A percentile compares a stretch with the other conserved stretches of the same genome.
These are phyloP conservation scores for Pyrgus malvae DNA, from an alignment of 2,888 invertebrate genomes.

Conservation along the genomic window DNA sequence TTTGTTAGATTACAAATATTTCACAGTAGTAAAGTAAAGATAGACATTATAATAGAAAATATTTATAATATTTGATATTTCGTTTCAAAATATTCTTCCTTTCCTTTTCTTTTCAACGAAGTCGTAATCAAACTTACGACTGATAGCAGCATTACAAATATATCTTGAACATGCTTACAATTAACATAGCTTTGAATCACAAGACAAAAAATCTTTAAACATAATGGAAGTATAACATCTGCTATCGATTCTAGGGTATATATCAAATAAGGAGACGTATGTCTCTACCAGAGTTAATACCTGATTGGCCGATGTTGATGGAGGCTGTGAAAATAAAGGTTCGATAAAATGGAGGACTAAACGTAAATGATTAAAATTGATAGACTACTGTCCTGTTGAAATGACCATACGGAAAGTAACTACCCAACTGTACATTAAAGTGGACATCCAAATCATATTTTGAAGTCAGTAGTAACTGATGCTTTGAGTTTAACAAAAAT, in stretches of 20 bases:
- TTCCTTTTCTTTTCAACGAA: slow-evolving; percentile 3
- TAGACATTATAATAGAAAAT: too few species aligned
- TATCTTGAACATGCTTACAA: slow-evolving; percentile 32
- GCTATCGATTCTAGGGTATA: slow-evolving; percentile 83
- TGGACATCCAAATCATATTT: too few species aligned
- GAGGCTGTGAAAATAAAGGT: slow-evolving; percentile 85
- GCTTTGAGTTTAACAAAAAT: not conserved
- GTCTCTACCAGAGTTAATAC: slow-evolving; percentile 87
- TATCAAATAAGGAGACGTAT: slow-evolving; percentile 86
- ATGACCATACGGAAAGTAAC: slow-evolving; percentile 23
- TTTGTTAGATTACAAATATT: too few species aligned
- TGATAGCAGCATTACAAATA: not conserved
- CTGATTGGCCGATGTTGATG: slow-evolving; percentile 89
- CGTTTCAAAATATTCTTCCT: not conserved
- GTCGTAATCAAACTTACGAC: slow-evolving; percentile 23
- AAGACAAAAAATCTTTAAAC: slow-evolving; percentile 4
- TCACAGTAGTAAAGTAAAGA: too few species aligned
- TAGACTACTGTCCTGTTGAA: slow-evolving; percentile 52
- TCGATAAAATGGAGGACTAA: slow-evolving; percentile 78
- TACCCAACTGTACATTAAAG: too few species aligned
- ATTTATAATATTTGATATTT: not conserved
- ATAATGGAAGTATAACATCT: slow-evolving; percentile 51
- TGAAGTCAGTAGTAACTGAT: too few species aligned
- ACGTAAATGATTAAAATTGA: slow-evolving; percentile 50
- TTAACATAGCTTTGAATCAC: slow-evolving; percentile 38